Percentiles rank a stretch among this genome's conserved stretches.
Evolutionary conservation across 2,888 invertebrate species (phyloP).

Genomic region (Uropetala carovei): DNA sequence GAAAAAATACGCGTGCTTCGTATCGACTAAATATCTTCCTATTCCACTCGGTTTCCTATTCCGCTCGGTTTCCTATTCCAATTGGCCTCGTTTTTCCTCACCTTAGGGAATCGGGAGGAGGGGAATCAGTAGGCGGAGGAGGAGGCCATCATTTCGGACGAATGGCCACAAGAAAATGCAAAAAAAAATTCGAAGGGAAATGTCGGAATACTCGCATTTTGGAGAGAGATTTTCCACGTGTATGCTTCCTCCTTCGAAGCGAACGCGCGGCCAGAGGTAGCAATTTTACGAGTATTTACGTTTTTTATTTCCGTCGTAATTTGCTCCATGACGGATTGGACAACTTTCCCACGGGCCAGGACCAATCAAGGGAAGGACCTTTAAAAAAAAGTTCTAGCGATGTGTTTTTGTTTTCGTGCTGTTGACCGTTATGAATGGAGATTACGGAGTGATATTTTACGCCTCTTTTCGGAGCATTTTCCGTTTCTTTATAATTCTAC

Average conservation of each 20-base stretch:
- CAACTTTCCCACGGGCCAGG: too few species aligned
- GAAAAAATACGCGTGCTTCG: too few species aligned
- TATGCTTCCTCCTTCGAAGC: background rate
- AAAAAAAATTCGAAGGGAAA: background rate
- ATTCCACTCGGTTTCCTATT: too few species aligned
- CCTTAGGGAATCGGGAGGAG: too few species aligned
- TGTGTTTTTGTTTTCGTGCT: background rate
- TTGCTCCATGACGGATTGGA: background rate
- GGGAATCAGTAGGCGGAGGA: too few species aligned
- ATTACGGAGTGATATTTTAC: background rate
- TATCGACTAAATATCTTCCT: too few species aligned
- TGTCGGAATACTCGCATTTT: background rate
- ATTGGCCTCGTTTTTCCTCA: too few species aligned
- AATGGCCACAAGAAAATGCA: too few species aligned
- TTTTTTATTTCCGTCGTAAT: background rate
- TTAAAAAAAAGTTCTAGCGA: too few species aligned
- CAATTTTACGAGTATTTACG: slow-evolving; percentile 1
- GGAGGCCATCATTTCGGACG: too few species aligned
- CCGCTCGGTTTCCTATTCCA: too few species aligned
- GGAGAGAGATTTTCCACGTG: background rate
- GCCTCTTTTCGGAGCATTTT: background rate
- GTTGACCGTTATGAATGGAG: background rate
- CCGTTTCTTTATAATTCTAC: background rate
- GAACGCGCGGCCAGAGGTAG: background rate
- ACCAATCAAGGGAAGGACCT: too few species aligned